Percentiles rank a stretch among this genome's conserved stretches.
Evolutionary conservation across 2,888 invertebrate species (phyloP).

Genomic region (Phortica magna): DNA sequence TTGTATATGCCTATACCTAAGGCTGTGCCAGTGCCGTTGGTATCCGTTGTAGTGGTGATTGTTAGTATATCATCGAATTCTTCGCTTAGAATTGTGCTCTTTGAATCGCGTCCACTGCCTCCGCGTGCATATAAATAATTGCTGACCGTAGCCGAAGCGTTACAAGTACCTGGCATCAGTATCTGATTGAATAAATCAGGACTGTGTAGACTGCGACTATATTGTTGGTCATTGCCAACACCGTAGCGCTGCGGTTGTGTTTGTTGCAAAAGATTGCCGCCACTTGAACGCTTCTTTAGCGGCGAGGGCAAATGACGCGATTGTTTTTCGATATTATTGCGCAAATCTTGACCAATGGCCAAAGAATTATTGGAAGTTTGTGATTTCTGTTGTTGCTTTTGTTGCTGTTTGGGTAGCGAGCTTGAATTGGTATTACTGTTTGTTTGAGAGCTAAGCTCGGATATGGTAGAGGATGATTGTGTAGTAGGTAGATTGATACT

Average conservation of each 20-base stretch:
- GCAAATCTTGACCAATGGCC: slow-evolving; percentile 51
- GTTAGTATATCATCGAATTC: slow-evolving; percentile 78
- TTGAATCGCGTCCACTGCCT: slow-evolving; percentile 75
- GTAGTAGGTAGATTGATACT: slow-evolving; percentile 61
- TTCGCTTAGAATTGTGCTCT: slow-evolving; percentile 76
- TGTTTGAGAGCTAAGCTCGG: slow-evolving; percentile 70
- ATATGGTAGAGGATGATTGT: slow-evolving; percentile 75
- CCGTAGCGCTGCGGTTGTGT: slow-evolving; percentile 59
- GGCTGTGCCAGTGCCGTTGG: slow-evolving; percentile 59
- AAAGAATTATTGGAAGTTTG: slow-evolving; percentile 45
- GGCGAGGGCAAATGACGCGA: slow-evolving; percentile 76
- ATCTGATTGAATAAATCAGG: slow-evolving; percentile 72
- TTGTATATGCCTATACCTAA: neutral
- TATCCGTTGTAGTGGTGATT: slow-evolving; percentile 76
- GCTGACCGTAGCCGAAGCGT: slow-evolving; percentile 5
- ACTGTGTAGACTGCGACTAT: slow-evolving; percentile 68
- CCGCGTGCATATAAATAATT: slow-evolving; percentile 57
- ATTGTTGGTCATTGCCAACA: slow-evolving; percentile 38
- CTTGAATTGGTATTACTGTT: slow-evolving; percentile 59
- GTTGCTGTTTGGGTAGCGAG: slow-evolving; percentile 48
- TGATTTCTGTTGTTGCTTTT: slow-evolving; percentile 22
- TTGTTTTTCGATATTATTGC: slow-evolving; percentile 65
- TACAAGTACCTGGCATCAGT: neutral
- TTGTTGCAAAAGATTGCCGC: slow-evolving; percentile 44
- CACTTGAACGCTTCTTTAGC: slow-evolving; percentile 69